Evolutionary conservation across 2,797 vertebrate genomes (phyloP).

Genomic region (Cirrhinus molitorella): DNA sequence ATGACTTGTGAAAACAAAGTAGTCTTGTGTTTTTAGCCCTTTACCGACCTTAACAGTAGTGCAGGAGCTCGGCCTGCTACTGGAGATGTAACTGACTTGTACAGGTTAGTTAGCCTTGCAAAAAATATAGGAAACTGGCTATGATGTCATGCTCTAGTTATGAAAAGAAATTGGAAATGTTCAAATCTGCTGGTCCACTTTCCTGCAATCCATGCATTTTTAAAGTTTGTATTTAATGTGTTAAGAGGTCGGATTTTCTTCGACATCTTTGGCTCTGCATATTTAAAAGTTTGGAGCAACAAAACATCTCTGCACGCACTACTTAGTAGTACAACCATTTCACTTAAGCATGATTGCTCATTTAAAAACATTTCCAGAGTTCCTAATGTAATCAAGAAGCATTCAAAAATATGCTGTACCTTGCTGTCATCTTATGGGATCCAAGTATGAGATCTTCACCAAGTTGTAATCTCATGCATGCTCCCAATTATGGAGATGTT

Average conservation of each 20-base stretch:
- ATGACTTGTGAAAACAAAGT: not conserved
- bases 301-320: not conserved
- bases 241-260: not conserved
- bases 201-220: not conserved
- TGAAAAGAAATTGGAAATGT: not conserved
- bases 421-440: not conserved
- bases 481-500: constrained; percentile 3
- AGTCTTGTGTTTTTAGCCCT: not conserved
- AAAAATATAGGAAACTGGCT: not conserved
- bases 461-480: constrained; percentile 1
- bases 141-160: not conserved
- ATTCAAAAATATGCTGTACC: constrained; percentile 13
- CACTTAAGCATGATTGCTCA: constrained; percentile 15
- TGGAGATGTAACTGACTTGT: not conserved
- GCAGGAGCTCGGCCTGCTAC: not conserved
- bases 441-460: not conserved
- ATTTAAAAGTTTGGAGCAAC: not conserved
- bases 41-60: not conserved
- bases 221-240: not conserved
- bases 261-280: not conserved
- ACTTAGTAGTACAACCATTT: not conserved
- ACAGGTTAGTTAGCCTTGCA: not conserved
- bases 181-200: not conserved
- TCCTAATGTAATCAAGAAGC: constrained; percentile 23
- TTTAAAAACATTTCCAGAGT: constrained; percentile 17